phyloP scores from a whole-genome alignment of 2,113 vertebrate genomes.

The Ochotona princeps region DNA sequence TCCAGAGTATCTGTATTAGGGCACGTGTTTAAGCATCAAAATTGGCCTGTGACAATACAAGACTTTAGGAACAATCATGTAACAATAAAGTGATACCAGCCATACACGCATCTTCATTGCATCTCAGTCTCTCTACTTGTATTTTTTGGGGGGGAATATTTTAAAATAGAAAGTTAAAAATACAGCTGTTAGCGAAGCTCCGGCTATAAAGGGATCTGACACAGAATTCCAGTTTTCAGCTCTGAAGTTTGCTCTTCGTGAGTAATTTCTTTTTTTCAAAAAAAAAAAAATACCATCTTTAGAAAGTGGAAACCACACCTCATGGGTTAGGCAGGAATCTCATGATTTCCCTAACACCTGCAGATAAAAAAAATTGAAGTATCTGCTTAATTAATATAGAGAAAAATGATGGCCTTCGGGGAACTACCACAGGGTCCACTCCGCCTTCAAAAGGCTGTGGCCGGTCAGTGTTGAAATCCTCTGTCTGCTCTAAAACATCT shows the following conservation, averaged over 20 bases:
- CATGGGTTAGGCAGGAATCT: neutral
- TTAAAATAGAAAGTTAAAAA: slow-evolving; percentile 36
- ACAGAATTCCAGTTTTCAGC: slow-evolving; percentile 29
- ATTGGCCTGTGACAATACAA: slow-evolving; percentile 64
- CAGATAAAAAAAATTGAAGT: neutral
- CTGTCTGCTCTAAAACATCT: neutral
- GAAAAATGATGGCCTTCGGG: neutral
- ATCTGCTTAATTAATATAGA: slow-evolving; percentile 25
- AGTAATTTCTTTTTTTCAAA: neutral
- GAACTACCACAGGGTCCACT: neutral
- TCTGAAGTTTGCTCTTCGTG: neutral
- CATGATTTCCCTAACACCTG: neutral
- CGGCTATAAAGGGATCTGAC: neutral
- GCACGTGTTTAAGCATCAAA: slow-evolving; percentile 66
- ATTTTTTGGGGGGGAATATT: slow-evolving; percentile 7
- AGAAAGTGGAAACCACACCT: neutral
- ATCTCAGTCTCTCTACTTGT: slow-evolving; percentile 43
- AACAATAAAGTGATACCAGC: slow-evolving; percentile 74
- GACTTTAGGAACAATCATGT: slow-evolving; percentile 68
- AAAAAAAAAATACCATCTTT: neutral
- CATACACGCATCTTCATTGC: slow-evolving; percentile 46
- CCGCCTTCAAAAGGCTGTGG: neutral
- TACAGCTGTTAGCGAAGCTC: neutral
- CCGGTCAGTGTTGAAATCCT: neutral
- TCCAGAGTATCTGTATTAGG: slow-evolving; percentile 49